Conservation (phyloP, 2,888 invertebrate genomes). For the Augochlorella aurata region DNA sequence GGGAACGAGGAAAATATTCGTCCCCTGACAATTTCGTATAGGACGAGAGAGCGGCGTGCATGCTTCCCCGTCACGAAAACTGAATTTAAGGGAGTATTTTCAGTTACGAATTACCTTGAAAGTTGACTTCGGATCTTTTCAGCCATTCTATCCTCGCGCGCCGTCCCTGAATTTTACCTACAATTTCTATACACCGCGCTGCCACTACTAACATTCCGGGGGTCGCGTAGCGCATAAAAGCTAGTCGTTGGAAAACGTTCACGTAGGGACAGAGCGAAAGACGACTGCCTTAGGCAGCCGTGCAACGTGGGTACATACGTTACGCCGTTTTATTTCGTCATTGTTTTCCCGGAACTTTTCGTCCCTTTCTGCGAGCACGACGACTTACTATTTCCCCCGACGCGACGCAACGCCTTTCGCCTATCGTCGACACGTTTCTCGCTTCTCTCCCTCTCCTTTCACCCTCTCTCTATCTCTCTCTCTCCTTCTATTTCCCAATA, state of each 20-base stretch:
- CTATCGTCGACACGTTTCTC: constrained; percentile 44
- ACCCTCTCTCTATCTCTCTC: constrained; percentile 23
- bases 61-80: constrained; percentile 32
- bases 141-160: constrained; percentile 37
- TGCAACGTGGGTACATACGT: constrained; percentile 60
- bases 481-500: too few relatives aligned
- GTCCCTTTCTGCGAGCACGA: constrained; percentile 44
- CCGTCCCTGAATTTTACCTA: constrained; percentile 45
- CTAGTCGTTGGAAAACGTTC: constrained; percentile 57
- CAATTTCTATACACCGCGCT: constrained; percentile 42
- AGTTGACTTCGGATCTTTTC: constrained; percentile 44
- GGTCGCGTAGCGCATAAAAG: constrained; percentile 54
- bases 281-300: constrained; percentile 48
- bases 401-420: constrained; percentile 43
- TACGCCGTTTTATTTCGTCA: constrained; percentile 66
- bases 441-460: not conserved
- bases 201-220: constrained; percentile 43
- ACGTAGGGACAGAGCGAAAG: constrained; percentile 39
- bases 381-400: constrained; percentile 56
- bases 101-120: constrained; percentile 49
- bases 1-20: not conserved
- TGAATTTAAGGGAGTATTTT: constrained; percentile 43
- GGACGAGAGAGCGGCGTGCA: constrained; percentile 1
- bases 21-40: constrained; percentile 27
- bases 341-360: constrained; percentile 67